Evolutionary conservation across 2,113 vertebrate genomes (phyloP).

Genomic region (Danionella cerebrum): DNA sequence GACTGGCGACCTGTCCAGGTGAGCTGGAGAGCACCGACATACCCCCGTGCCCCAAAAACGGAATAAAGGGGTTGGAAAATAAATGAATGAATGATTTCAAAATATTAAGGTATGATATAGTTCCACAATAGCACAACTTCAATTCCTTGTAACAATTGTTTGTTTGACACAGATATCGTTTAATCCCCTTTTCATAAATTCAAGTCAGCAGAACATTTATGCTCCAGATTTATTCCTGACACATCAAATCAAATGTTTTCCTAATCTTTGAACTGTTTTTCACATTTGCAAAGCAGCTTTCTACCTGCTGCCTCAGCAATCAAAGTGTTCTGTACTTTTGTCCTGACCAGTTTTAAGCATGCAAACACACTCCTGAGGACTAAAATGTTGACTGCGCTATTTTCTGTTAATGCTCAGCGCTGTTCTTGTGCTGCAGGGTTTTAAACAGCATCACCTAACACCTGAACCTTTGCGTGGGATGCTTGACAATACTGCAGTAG

Average conservation of each 20-base stretch:
- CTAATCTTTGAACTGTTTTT: neutral
- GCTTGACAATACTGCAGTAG: neutral
- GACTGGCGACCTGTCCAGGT: no score
- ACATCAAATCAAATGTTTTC: neutral
- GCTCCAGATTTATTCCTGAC: neutral
- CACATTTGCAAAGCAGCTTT: neutral
- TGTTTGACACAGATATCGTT: neutral
- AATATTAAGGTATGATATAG: no score
- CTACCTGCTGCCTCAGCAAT: constrained; percentile 2
- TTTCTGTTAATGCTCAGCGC: neutral
- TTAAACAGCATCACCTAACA: neutral
- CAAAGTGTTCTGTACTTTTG: constrained; percentile 1
- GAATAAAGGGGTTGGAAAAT: no score
- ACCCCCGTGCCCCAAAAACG: no score
- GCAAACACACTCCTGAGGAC: neutral
- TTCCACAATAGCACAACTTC: no score
- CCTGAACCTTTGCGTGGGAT: neutral
- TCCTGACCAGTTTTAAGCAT: neutral
- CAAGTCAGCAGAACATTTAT: neutral
- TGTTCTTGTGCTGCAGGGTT: neutral
- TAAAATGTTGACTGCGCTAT: constrained; percentile 11
- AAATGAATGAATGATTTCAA: no score
- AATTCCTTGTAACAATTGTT: no score
- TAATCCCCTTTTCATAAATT: neutral
- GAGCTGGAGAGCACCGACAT: no score